Evolutionary conservation across 2,113 vertebrate genomes (phyloP).

Genomic region (Fulica atra): DNA sequence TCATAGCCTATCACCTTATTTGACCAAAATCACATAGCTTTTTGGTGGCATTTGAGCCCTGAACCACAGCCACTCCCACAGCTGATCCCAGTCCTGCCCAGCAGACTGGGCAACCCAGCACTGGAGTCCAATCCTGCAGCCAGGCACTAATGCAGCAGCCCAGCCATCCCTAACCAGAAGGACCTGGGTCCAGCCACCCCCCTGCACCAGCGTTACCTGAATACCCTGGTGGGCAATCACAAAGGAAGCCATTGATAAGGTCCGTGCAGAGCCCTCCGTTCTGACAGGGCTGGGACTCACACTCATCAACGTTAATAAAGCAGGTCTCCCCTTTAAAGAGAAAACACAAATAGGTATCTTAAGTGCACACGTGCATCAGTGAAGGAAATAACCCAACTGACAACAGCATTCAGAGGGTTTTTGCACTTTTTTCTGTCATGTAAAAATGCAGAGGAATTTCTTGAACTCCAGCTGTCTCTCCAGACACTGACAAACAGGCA

Average conservation of each 20-base stretch:
- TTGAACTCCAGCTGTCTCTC: neutral
- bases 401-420: neutral
- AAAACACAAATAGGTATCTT: neutral
- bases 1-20: neutral
- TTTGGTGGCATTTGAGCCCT: neutral
- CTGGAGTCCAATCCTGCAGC: neutral
- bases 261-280: conserved; percentile 86
- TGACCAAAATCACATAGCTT: neutral
- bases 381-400: neutral
- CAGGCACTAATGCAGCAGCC: neutral
- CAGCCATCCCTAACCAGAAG: neutral
- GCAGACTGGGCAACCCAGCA: neutral
- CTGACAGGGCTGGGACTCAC: conserved; percentile 83
- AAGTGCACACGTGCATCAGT: neutral
- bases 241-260: conserved; percentile 82
- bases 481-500: neutral
- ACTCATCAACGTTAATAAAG: conserved; percentile 85
- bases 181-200: neutral
- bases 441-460: neutral
- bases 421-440: neutral
- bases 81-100: neutral
- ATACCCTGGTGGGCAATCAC: conserved; percentile 84
- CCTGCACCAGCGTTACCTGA: conserved; percentile 76
- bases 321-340: conserved; percentile 84
- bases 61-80: neutral